phyloP scores from a whole-genome alignment of 2,888 invertebrate genomes.

The Psococerastis gibbosa region DNA sequence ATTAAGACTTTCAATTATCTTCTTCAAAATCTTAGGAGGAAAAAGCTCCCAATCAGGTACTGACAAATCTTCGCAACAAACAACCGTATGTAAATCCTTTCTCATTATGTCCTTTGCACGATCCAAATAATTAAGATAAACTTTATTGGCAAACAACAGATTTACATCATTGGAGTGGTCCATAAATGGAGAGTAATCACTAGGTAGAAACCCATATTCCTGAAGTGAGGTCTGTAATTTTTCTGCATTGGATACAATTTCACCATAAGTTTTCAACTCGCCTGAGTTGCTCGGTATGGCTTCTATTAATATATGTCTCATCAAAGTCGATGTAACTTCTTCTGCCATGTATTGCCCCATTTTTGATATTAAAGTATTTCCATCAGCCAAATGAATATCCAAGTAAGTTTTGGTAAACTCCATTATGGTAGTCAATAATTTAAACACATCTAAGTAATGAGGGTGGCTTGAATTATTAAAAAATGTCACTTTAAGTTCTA shows the following conservation, averaged over 20 bases:
- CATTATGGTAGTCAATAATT: constrained; percentile 36
- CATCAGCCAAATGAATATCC: constrained; percentile 28
- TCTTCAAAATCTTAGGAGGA: too few relatives aligned
- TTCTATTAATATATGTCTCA: constrained; percentile 51
- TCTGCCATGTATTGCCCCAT: constrained; percentile 31
- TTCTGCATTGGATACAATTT: constrained; percentile 33
- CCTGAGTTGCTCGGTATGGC: constrained; percentile 58
- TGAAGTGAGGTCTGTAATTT: constrained; percentile 15
- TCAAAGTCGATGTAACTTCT: constrained; percentile 42
- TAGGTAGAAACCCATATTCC: constrained; percentile 32
- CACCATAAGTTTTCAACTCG: constrained; percentile 44
- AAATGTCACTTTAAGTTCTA: constrained; percentile 27
- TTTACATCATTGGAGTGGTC: constrained; percentile 57
- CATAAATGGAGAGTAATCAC: constrained; percentile 36
- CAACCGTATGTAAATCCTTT: constrained; percentile 59
- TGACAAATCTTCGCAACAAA: constrained; percentile 25
- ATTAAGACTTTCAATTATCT: too few relatives aligned
- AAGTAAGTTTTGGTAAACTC: constrained; percentile 36
- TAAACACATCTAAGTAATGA: constrained; percentile 33
- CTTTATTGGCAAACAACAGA: constrained; percentile 53
- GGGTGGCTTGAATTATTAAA: constrained; percentile 25
- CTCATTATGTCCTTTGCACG: constrained; percentile 53
- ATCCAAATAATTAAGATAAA: constrained; percentile 48
- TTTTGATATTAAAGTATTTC: constrained; percentile 31
- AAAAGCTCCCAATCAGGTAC: constrained; percentile 7